Percentiles rank a stretch among this genome's conserved stretches.
Conservation (phyloP, 2,113 vertebrate species). For the Gambusia affinis region DNA sequence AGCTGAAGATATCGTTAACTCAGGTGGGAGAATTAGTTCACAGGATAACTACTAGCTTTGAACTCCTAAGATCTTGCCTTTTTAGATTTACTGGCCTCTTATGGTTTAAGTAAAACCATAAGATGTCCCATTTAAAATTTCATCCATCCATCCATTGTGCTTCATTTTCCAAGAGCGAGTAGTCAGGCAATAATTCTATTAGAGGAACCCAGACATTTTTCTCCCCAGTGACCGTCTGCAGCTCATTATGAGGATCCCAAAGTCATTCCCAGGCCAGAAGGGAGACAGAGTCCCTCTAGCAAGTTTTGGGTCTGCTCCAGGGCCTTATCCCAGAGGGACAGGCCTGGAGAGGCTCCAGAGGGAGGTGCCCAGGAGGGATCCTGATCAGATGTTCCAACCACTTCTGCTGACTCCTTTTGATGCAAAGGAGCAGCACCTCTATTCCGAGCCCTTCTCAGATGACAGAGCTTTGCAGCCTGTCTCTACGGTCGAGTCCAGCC, state of each 20-base stretch:
- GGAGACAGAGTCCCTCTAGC: neutral
- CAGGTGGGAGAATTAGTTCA: neutral
- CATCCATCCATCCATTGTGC: neutral
- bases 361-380: neutral
- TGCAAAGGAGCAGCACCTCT: neutral
- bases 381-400: neutral
- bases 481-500: neutral
- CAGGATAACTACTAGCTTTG: neutral
- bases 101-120: neutral
- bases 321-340: neutral
- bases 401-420: neutral
- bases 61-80: neutral
- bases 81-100: neutral
- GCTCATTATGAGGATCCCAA: neutral
- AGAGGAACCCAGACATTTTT: neutral
- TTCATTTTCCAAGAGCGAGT: neutral
- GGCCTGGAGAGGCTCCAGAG: neutral
- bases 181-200: neutral
- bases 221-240: neutral
- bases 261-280: neutral
- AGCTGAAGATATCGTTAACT: neutral
- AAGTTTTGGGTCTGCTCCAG: neutral
- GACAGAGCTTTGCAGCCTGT: neutral
- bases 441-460: neutral
- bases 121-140: neutral